Percentiles rank a stretch among this genome's conserved stretches.
Evolutionary conservation across 2,888 invertebrate species (phyloP).

Genomic region (Entomobrya multifasciata): DNA sequence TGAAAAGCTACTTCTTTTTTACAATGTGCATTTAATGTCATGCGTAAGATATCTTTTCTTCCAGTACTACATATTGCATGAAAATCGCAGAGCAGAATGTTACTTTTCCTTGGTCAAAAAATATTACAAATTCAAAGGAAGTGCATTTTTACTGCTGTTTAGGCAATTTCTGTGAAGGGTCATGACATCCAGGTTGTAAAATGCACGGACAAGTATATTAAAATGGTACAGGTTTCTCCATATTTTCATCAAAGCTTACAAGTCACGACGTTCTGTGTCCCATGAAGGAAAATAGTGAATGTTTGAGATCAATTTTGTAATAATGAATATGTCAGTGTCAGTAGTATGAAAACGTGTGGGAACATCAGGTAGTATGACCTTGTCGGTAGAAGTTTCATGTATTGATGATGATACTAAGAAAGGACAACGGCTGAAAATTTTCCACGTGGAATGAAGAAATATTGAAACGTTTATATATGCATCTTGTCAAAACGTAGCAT

Average conservation of each 20-base stretch:
- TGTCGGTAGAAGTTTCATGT: no score
- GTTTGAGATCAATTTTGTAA: no score
- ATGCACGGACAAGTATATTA: not conserved
- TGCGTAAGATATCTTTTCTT: no score
- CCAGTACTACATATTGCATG: not conserved
- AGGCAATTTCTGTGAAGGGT: constrained; percentile 43
- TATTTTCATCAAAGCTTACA: no score
- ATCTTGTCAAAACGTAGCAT: not conserved
- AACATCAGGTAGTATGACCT: no score
- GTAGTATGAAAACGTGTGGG: no score
- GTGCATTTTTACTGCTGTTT: constrained; percentile 51
- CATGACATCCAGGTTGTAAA: constrained; percentile 17
- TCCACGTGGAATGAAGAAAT: constrained; percentile 14
- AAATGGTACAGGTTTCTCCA: no score
- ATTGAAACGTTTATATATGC: constrained; percentile 14
- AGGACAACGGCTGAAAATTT: not conserved
- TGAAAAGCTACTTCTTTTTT: constrained; percentile 16
- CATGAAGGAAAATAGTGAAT: no score
- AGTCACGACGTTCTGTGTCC: no score
- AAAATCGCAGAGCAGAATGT: no score
- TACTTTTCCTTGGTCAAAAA: not conserved
- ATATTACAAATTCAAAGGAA: constrained; percentile 41
- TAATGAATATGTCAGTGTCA: no score
- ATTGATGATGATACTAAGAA: not conserved
- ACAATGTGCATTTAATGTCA: not conserved